Conservation (phyloP, 1,140 invertebrate genomes). For the Drosophila pandora region DNA sequence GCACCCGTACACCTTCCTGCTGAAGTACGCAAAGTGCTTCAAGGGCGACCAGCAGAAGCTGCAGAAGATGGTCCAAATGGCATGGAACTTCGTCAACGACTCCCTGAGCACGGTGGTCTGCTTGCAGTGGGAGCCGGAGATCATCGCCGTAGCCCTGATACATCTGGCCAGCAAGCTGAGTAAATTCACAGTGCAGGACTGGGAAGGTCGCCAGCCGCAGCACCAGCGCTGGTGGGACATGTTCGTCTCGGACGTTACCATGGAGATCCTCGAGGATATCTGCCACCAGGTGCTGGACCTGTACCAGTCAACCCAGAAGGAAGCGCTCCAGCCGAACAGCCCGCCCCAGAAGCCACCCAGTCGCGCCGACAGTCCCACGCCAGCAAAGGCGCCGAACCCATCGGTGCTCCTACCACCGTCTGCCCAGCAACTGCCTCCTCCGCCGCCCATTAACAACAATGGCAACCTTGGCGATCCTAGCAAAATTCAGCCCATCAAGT, state of each 20-base stretch:
- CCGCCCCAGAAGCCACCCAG: conserved; percentile 86
- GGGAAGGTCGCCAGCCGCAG: conserved; percentile 92
- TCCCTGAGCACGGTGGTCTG: conserved; percentile 98
- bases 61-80: conserved; percentile 99
- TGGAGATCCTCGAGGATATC: conserved; percentile 98
- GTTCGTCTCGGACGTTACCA: conserved; percentile 96
- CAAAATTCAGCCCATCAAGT: conserved; percentile 67
- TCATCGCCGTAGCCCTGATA: conserved; percentile 98
- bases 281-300: conserved; percentile 97
- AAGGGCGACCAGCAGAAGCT: conserved; percentile 97
- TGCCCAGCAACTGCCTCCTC: conserved; percentile 19
- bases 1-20: conserved; percentile 97
- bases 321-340: conserved; percentile 85
- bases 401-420: not conserved
- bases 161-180: conserved; percentile 98
- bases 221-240: conserved; percentile 99
- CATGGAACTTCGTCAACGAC: conserved; percentile 99
- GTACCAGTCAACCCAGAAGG: conserved; percentile 88
- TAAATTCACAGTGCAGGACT: conserved; percentile 97
- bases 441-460: conserved; percentile 37
- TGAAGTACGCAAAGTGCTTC: conserved; percentile 98
- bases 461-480: conserved; percentile 47
- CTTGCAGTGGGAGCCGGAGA: conserved; percentile 99
- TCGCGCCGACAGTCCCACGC: conserved; percentile 77
- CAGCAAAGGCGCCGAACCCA: conserved; percentile 20